Evolutionary conservation across 2,888 invertebrate species (phyloP), one percentile per base, ranked within the genome.

Genomic region (Penaeus monodon): DNA sequence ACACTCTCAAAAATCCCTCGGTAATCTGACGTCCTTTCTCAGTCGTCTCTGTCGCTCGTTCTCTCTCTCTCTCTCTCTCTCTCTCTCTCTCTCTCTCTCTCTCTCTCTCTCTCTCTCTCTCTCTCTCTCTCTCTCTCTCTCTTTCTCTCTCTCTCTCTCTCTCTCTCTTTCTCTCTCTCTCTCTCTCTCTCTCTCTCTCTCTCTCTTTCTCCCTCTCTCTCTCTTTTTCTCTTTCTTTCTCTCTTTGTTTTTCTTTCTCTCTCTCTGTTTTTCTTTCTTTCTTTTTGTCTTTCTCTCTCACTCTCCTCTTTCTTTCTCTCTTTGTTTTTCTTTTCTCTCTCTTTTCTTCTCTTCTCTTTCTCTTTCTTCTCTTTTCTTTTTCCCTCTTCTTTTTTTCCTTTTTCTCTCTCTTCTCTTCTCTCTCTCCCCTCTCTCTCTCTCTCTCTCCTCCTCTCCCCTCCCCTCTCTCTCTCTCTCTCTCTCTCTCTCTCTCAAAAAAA

Each of bases 1-100:
- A 82, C 65, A 22, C 74, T 64, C 82, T 74, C 57, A 29, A 73
- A 82, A 74, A n/a, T 38, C 7, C 38, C 8, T 44, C 22, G 49
- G 81, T 82, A 63, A 82, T 74, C 73, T 74, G 63, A 82, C 82
- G 64, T 33, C 33, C 74, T 57, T 17, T 12, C 33, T 17, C 10
- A 24, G 12, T 57, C 14, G 10, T 4, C 24, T 22, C 63, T n/a
- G 12, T 24, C 70, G 17, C 4, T 27, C 66, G 66, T 24, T 12
- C 38, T 65, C 22, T 49, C 29, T 63, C 80, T 33, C 14, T 38
- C 57, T 29, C 44, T 38, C 80, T 65, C 66, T 66, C 44, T 66
- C 80, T 80, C 44, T 64, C 65, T 65, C n/a, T 66, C 12, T 63
- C 22, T 64, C 17, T 64, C 33, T 63, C 64, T 64, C 14, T 79